These are phyloP conservation scores for Vultur gryphus DNA, from an alignment of 2,797 vertebrate genomes.

Conservation along the genomic window DNA sequence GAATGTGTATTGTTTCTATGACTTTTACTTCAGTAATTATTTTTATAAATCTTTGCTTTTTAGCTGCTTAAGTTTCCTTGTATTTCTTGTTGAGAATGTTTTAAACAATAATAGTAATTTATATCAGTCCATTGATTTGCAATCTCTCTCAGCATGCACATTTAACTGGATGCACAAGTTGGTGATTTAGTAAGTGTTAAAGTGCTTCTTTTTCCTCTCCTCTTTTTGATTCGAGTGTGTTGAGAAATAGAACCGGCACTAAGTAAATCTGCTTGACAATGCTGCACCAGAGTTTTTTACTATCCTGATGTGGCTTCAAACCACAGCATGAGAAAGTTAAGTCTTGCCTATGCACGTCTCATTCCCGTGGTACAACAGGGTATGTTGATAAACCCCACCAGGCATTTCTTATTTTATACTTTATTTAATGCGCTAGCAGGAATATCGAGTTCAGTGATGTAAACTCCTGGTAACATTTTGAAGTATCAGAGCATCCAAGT, in stretches of 20 bases:
- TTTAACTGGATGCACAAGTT: neutral
- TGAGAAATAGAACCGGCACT: neutral
- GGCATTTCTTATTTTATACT: neutral
- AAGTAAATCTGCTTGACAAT: neutral
- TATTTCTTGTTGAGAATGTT: neutral
- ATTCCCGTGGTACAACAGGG: neutral
- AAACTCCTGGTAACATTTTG: neutral
- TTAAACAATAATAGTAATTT: neutral
- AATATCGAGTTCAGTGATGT: neutral
- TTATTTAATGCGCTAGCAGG: neutral
- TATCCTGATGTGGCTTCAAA: neutral
- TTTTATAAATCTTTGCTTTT: neutral
- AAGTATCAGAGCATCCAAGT: neutral
- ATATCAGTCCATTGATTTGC: neutral
- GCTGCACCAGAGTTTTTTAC: neutral
- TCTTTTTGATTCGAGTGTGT: neutral
- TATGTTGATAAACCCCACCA: neutral
- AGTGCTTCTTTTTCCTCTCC: neutral
- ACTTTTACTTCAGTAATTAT: neutral
- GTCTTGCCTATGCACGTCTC: accelerated
- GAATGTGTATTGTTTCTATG: neutral
- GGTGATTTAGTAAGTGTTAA: neutral
- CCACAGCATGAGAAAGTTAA: neutral
- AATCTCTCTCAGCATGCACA: neutral
- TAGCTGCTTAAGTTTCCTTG: neutral